Base-by-base conservation (phyloP, 1,140 invertebrate genomes). In the Heliconius hermathena region DNA sequence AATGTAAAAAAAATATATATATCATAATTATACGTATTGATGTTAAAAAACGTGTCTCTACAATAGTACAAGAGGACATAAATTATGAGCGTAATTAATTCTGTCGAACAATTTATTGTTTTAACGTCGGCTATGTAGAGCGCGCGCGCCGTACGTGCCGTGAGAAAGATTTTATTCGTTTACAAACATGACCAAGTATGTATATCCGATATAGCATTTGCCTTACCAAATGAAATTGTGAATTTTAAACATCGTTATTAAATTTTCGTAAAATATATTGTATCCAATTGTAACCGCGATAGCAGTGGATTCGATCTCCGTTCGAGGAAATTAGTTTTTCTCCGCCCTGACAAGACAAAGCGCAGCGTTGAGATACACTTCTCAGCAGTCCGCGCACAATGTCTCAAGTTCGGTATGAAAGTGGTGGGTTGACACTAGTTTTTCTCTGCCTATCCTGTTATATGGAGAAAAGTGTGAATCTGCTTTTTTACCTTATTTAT, bases 111-210 rank as follows among this genome's bases (percentile, higher is more conserved):
- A 77, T 83, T 82, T 81, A 81, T 83, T 81, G 74, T 74, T 83
- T 77, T 80, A 76, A 78, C 72, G 73, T 81, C 70, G 73, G 74
- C 76, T 78, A 73, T 36, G 80, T 74, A 66, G 52, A 70, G 74
- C 72, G 26, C 36, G 26, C 33, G 52, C 74, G 72, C 75, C 77
- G 49, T 83, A 81, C 83, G 82, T 82, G 82, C 81, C 66, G 71
- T 52, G 70, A 77, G 82, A 76, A 76, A 77, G 80, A 81, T 87
- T 83, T 76, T 71, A 80, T 80, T 82, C 79, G 82, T 86, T 83
- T 85, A 82, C 81, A 82, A 82, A 85, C 81, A 84, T 75, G 54
- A 20, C 46, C 11, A 52, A 16, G 36, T 60, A 52, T 16, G 36
- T 60, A 57, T 49, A 78, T 66, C 72, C 77, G 74, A 70, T 3